Evolutionary conservation across 1,140 invertebrate species (phyloP).

Genomic region (Hydropsyche tenuis): DNA sequence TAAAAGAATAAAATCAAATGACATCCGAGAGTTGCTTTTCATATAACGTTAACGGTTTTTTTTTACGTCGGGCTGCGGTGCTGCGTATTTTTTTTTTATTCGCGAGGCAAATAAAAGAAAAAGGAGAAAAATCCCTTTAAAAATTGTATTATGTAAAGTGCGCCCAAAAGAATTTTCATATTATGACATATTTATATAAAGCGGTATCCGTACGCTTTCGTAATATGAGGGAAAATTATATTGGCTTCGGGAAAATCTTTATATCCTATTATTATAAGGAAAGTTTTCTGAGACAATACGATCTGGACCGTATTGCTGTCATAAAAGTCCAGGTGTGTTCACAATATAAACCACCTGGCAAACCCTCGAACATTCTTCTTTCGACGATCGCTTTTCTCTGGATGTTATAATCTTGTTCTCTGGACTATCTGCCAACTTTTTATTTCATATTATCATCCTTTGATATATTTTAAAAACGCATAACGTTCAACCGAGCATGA

Average conservation of each 20-base stretch:
- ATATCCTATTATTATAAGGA: background rate
- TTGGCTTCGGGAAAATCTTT: constrained; percentile 13
- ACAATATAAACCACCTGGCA: constrained; percentile 20
- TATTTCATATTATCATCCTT: too few relatives aligned
- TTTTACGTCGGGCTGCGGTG: too few relatives aligned
- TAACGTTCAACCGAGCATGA: too few relatives aligned
- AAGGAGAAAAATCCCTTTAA: background rate
- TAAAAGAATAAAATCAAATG: constrained; percentile 23
- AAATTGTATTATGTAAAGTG: background rate
- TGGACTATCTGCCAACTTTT: background rate
- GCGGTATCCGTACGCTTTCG: background rate
- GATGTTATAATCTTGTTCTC: background rate
- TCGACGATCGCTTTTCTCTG: background rate
- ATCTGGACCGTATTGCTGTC: constrained; percentile 13
- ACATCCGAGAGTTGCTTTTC: background rate
- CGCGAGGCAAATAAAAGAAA: background rate
- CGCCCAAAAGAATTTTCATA: background rate
- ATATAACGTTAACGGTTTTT: too few relatives aligned
- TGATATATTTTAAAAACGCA: too few relatives aligned
- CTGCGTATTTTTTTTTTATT: background rate
- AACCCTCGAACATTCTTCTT: constrained; percentile 2
- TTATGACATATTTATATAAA: background rate
- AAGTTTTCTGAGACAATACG: constrained; percentile 19
- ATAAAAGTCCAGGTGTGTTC: constrained; percentile 22
- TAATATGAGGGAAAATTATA: background rate